These are phyloP conservation scores for Allacma fusca DNA, from an alignment of 2,888 invertebrate species.

Conservation along the genomic window DNA sequence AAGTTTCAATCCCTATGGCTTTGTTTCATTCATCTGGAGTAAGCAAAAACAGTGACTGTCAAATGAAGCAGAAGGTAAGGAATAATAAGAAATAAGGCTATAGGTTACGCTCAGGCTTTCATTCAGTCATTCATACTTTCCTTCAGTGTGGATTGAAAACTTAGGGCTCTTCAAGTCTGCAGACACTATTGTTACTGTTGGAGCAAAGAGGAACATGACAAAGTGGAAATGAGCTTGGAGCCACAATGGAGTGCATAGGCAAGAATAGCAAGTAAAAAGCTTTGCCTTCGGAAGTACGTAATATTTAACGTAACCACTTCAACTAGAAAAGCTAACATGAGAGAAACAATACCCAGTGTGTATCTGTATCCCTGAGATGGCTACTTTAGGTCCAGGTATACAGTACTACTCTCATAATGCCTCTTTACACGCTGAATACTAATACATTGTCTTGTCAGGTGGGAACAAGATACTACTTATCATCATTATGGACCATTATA, in stretches of 20 bases:
- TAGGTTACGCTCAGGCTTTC: slow-evolving; percentile 5
- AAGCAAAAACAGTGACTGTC: slow-evolving; percentile 38
- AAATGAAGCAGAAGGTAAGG: not conserved
- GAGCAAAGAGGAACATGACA: not conserved
- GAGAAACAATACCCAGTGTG: slow-evolving; percentile 2
- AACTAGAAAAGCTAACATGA: slow-evolving; percentile 18
- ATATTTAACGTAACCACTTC: too few species aligned
- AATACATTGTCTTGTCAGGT: slow-evolving; percentile 37
- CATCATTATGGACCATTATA: slow-evolving; percentile 7
- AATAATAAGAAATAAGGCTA: not conserved
- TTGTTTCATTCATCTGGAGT: slow-evolving; percentile 31
- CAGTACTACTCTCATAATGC: too few species aligned
- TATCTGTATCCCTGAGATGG: not conserved
- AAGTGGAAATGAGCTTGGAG: slow-evolving; percentile 11
- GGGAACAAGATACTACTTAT: slow-evolving; percentile 30
- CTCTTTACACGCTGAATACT: not conserved
- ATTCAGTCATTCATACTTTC: slow-evolving; percentile 8
- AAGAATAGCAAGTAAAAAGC: too few species aligned
- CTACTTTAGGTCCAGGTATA: slow-evolving; percentile 2
- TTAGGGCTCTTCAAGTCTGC: not conserved
- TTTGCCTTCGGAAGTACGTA: too few species aligned
- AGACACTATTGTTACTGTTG: not conserved
- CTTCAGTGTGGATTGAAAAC: not conserved
- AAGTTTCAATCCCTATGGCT: slow-evolving; percentile 6
- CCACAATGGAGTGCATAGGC: not conserved